Base-by-base conservation (phyloP, 2,113 vertebrate species). In the Caloenas nicobarica region DNA sequence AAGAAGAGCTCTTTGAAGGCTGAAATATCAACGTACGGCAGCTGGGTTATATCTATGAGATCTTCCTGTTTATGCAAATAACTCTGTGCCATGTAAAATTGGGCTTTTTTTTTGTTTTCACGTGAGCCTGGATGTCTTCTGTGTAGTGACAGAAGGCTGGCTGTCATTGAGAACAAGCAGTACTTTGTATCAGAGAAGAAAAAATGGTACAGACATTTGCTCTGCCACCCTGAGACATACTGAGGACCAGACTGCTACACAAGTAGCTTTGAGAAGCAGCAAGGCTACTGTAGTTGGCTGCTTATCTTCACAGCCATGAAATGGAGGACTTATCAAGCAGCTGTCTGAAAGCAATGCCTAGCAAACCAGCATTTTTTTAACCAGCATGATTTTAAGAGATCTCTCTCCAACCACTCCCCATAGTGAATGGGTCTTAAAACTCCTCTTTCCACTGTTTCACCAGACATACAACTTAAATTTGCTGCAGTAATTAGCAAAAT, bases 51-150 rank as follows among this genome's bases (percentile, higher is more conserved):
- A 88, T 80, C 68, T 86, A 24, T 34, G 26, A 18, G 56, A 71
- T 94, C 64, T 94, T 91, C 36, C 25, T 62, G 46, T 89, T 95
- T 40, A 58, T 73, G 36, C 15, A 94, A 89, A 85, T 46, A 87
- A 64, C 19, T 71, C 40, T 17, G 8, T 44, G n/a, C 19, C 12
- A 33, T 50, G 46, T 70, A 92, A 94, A 88, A 86, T 13, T 3
- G 0, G 22, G n/a, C 5, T 11, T 7, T 50, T 71, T 36, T 24
- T 22, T 70, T 17, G 5, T 33, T 86, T 80, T 86, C 19, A 86
- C 81, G 46, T 77, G 36, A 86, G 71, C 5, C 28, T 62, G 18
- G 15, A 42, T 19, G 10, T 88, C 26, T 78, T 68, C 46, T 69
- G 16, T 38, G 12, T 34, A 69, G 71, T 79, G 73, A 61, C 78